These are phyloP conservation scores for Trachelus iudaicus DNA, from an alignment of 2,888 invertebrate genomes.

Conservation along the genomic window DNA sequence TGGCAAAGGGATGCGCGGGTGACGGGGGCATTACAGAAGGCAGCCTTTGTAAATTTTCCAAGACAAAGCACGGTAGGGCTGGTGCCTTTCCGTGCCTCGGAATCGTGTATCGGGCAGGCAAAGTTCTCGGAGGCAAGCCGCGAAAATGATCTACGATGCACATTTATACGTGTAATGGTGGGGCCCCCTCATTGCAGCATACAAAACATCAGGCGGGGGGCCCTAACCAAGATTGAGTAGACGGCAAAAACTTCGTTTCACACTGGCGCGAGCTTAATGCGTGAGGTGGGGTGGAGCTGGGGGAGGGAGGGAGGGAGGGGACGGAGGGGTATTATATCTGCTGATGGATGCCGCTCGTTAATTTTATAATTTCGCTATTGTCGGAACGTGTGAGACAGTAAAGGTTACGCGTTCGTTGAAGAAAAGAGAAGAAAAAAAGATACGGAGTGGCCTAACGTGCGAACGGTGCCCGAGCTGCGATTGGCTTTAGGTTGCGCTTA, in stretches of 20 bases:
- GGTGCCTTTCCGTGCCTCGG: neutral
- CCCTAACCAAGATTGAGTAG: constrained; percentile 49
- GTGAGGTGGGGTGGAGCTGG: neutral
- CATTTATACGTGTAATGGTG: constrained; percentile 31
- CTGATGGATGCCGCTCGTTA: constrained; percentile 56
- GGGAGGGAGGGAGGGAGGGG: too few species aligned
- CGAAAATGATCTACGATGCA: constrained; percentile 14
- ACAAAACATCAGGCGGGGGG: constrained; percentile 27
- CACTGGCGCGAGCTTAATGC: constrained; percentile 38
- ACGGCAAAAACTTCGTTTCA: constrained; percentile 41
- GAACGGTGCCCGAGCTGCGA: constrained; percentile 15
- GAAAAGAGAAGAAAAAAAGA: neutral
- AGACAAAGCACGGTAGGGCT: neutral
- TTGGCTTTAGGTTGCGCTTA: constrained; percentile 28
- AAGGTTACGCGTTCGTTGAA: constrained; percentile 10
- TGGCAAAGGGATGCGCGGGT: neutral
- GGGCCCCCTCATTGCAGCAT: constrained; percentile 28
- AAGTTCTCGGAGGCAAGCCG: constrained; percentile 12
- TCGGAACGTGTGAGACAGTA: constrained; percentile 14
- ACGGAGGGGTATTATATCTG: constrained; percentile 34
- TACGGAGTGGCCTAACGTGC: neutral
- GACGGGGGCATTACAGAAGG: neutral
- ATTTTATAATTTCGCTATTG: constrained; percentile 52
- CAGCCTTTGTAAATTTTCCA: neutral
- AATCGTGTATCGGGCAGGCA: neutral